Percentiles rank a stretch among this genome's conserved stretches.
Evolutionary conservation across 2,797 vertebrate species (phyloP).

Genomic region (Ceryle rudis): DNA sequence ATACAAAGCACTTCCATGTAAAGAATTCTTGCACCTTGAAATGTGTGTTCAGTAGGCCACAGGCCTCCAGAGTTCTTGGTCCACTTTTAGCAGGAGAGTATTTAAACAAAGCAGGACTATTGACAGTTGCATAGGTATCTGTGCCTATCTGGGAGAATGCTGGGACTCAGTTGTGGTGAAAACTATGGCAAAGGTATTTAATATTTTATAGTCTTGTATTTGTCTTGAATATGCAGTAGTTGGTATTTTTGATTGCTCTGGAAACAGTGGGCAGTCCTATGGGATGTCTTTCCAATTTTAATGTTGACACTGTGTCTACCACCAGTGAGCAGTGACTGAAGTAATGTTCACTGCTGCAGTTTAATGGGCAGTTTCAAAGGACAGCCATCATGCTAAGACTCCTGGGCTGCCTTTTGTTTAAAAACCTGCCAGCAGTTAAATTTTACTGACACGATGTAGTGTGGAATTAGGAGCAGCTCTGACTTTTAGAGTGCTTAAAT

Average conservation of each 20-base stretch:
- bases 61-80: background rate
- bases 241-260: background rate
- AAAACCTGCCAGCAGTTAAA: background rate
- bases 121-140: background rate
- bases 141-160: background rate
- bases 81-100: background rate
- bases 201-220: background rate
- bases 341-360: background rate
- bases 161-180: background rate
- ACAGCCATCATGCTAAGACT: fast-evolving
- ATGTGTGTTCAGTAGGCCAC: background rate
- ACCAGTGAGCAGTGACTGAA: background rate
- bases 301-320: background rate
- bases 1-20: background rate
- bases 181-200: background rate
- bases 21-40: background rate
- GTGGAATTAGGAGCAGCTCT: background rate
- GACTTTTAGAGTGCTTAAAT: background rate
- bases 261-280: background rate
- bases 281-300: background rate
- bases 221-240: background rate
- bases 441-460: background rate
- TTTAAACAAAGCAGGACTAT: background rate
- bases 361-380: background rate
- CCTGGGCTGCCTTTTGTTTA: background rate